Conservation (phyloP, 92 coral and sea anemone genomes). For the Nematostella vectensis region DNA sequence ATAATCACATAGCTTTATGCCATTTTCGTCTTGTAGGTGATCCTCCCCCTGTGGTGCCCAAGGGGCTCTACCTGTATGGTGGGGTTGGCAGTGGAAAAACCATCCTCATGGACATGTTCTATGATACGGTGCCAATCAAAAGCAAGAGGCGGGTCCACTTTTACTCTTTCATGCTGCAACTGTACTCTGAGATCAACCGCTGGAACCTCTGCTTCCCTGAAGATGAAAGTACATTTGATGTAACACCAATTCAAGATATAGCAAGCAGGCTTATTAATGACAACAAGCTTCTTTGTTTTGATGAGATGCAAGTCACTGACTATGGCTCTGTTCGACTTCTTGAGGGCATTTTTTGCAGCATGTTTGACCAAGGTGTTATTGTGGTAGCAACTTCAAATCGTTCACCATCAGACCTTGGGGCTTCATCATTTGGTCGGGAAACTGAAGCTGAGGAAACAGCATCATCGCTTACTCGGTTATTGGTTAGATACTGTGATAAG, state of each 20-base stretch:
- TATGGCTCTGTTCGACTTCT: constrained; percentile 61
- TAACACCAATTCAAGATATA: constrained; percentile 50
- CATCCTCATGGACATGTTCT: constrained; percentile 66
- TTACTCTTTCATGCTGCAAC: constrained; percentile 63
- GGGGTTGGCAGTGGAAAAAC: constrained; percentile 81
- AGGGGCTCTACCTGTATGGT: constrained; percentile 62
- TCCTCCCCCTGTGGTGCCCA: constrained; percentile 12
- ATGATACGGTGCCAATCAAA: constrained; percentile 44
- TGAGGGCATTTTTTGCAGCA: constrained; percentile 62
- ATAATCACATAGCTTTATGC: not conserved
- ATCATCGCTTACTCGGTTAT: constrained; percentile 48
- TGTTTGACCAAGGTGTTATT: constrained; percentile 54
- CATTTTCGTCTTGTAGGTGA: not conserved
- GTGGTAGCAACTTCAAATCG: constrained; percentile 73
- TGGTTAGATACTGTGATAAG: constrained; percentile 44
- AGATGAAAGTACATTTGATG: constrained; percentile 35
- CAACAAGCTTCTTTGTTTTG: constrained; percentile 69
- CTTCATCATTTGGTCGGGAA: constrained; percentile 70
- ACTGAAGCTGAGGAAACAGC: constrained; percentile 54
- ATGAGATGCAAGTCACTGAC: constrained; percentile 77
- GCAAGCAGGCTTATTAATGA: constrained; percentile 45
- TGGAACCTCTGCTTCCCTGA: constrained; percentile 69
- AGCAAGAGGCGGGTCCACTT: constrained; percentile 71
- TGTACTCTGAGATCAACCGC: constrained; percentile 65
- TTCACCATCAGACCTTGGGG: constrained; percentile 59